A percentile compares a stretch with the other conserved stretches of the same genome.
phyloP scores from a whole-genome alignment of 2,113 vertebrate species.

The Rhinolophus ferrumequinum region DNA sequence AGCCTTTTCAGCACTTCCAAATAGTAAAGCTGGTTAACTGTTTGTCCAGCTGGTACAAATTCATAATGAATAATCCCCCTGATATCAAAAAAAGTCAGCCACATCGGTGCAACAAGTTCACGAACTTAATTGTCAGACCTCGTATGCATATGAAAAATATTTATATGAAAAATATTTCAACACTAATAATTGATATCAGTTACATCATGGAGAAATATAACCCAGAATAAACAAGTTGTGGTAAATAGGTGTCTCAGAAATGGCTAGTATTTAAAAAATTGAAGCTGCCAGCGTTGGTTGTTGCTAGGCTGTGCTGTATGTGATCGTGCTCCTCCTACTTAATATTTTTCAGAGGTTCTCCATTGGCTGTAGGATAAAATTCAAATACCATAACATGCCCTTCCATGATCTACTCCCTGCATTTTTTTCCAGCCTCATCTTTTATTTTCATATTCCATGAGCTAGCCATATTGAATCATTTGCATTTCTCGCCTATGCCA shows the following conservation, averaged over 20 bases:
- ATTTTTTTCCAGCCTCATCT: not conserved
- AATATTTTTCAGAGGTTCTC: not conserved
- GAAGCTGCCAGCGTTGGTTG: not conserved
- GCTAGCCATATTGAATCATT: too few relatives aligned
- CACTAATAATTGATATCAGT: not conserved
- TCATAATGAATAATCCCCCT: too few relatives aligned
- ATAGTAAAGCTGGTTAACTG: too few relatives aligned
- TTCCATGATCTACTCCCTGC: not conserved
- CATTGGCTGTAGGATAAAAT: not conserved
- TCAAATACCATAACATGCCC: not conserved
- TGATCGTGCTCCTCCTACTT: not conserved
- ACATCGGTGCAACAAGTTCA: too few relatives aligned
- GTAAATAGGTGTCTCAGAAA: not conserved
- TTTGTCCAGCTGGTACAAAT: too few relatives aligned
- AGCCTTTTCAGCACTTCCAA: too few relatives aligned
- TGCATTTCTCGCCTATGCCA: not conserved
- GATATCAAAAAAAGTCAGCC: too few relatives aligned
- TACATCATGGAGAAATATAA: not conserved
- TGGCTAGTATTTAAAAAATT: not conserved
- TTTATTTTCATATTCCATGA: not conserved
- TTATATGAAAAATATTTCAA: slow-evolving; percentile 9
- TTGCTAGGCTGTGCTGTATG: not conserved
- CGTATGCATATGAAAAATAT: not conserved
- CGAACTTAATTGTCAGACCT: too few relatives aligned
- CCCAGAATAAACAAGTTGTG: not conserved